Conservation (phyloP, 2,113 vertebrate genomes). For the Danionella cerebrum region DNA sequence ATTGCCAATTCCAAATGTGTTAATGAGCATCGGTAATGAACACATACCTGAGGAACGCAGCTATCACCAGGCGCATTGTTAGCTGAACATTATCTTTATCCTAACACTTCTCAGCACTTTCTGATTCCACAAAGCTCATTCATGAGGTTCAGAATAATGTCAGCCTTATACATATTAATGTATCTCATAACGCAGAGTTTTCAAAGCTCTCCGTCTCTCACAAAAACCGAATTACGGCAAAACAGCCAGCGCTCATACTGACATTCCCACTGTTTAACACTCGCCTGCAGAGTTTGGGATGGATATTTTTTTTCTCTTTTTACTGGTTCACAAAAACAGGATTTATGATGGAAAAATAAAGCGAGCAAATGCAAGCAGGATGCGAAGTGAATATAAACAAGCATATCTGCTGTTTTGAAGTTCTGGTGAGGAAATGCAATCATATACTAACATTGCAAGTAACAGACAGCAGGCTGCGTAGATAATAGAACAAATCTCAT, state of each 20-base stretch:
- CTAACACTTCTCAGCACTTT: conserved; percentile 16
- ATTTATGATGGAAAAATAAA: conserved; percentile 1
- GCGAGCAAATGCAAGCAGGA: neutral
- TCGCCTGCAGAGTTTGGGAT: neutral
- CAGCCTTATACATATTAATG: conserved; percentile 58
- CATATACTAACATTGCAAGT: neutral
- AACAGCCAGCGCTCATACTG: conserved; percentile 30
- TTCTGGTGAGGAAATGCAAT: neutral
- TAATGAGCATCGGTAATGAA: conserved; percentile 54
- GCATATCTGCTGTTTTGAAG: neutral
- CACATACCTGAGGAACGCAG: conserved; percentile 34
- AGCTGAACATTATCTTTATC: conserved; percentile 42
- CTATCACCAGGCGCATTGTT: conserved; percentile 29
- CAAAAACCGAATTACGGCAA: conserved; percentile 51
- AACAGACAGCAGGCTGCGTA: too few relatives aligned
- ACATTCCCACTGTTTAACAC: conserved; percentile 45
- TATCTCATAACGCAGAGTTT: conserved; percentile 48
- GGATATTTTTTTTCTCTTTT: neutral
- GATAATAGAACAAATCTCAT: too few relatives aligned
- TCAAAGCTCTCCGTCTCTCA: conserved; percentile 51
- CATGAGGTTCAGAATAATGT: conserved; percentile 52
- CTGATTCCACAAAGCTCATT: conserved; percentile 44
- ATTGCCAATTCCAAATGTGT: conserved; percentile 62
- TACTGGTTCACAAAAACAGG: neutral
- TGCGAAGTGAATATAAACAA: neutral